A percentile compares a stretch with the other conserved stretches of the same genome.
Conservation (phyloP, 2,797 vertebrate species). For the Myripristis jacobus region DNA sequence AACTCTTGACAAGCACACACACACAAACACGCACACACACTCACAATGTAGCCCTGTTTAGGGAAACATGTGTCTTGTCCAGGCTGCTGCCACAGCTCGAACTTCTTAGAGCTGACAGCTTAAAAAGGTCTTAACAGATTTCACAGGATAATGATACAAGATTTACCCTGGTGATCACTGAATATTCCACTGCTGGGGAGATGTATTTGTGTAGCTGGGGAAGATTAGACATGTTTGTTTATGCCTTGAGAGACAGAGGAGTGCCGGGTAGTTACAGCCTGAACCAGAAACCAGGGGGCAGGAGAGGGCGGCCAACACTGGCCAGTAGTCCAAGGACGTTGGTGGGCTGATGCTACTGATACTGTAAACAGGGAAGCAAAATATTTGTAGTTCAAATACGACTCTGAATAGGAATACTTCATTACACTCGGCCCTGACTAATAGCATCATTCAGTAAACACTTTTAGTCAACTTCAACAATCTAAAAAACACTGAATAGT, state of each 20-base stretch:
- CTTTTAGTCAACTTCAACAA: slow-evolving; percentile 23
- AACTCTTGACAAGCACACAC: slow-evolving; percentile 35
- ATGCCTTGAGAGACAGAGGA: slow-evolving; percentile 48
- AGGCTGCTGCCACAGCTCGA: slow-evolving; percentile 58
- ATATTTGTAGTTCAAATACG: slow-evolving; percentile 55
- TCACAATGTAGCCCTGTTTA: slow-evolving; percentile 13
- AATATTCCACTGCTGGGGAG: slow-evolving; percentile 63
- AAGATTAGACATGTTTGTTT: slow-evolving; percentile 78
- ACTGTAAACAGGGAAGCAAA: slow-evolving; percentile 57
- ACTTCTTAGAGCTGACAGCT: slow-evolving; percentile 63
- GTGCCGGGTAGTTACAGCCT: slow-evolving; percentile 40
- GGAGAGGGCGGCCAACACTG: slow-evolving; percentile 29
- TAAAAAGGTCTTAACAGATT: slow-evolving; percentile 76
- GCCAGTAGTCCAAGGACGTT: slow-evolving; percentile 34
- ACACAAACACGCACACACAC: slow-evolving; percentile 22
- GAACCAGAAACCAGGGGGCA: slow-evolving; percentile 46
- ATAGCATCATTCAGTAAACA: slow-evolving; percentile 11
- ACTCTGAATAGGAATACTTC: slow-evolving; percentile 25
- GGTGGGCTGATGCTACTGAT: slow-evolving; percentile 52
- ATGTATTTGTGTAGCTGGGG: slow-evolving; percentile 66
- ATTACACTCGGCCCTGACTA: slow-evolving; percentile 4
- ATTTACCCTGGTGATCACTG: slow-evolving; percentile 60
- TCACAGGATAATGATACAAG: slow-evolving; percentile 72
- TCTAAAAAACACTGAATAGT: slow-evolving; percentile 14
- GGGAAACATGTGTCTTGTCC: slow-evolving; percentile 48